Conservation (phyloP, 2,888 invertebrate genomes). For the Dimorphilus gyrociliatus region DNA sequence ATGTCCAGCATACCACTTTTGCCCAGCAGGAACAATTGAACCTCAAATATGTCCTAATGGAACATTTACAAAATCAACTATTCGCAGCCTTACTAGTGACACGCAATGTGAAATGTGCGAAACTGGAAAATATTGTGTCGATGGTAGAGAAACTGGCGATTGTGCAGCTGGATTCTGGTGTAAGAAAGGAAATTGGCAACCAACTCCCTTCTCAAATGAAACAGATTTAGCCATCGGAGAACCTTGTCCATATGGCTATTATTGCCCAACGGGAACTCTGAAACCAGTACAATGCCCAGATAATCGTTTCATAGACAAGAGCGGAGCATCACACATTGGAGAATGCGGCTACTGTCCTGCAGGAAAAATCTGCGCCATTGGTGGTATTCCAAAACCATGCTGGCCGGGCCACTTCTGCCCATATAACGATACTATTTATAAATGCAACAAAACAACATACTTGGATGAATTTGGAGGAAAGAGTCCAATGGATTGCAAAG, state of each 20-base stretch:
- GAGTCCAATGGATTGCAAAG: conserved; percentile 19
- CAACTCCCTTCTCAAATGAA: conserved; percentile 16
- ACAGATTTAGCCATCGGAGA: conserved; percentile 13
- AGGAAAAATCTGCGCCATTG: conserved; percentile 26
- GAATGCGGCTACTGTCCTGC: conserved; percentile 29
- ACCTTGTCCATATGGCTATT: conserved; percentile 29
- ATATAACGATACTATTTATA: conserved; percentile 10
- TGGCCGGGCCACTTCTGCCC: conserved; percentile 25
- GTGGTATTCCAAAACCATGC: conserved; percentile 25
- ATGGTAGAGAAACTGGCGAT: conserved; percentile 21
- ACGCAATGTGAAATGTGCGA: conserved; percentile 19
- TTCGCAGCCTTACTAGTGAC: conserved; percentile 13
- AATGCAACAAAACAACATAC: conserved; percentile 20
- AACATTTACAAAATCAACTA: conserved; percentile 17
- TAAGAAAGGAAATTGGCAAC: conserved; percentile 15
- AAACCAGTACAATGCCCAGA: conserved; percentile 16
- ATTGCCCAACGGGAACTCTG: conserved; percentile 20
- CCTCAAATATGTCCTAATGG: conserved; percentile 26
- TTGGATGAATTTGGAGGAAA: conserved; percentile 11
- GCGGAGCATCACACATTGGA: conserved; percentile 18
- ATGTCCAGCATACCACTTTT: conserved; percentile 27
- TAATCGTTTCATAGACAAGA: conserved; percentile 20
- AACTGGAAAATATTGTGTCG: conserved; percentile 27
- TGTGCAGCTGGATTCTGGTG: conserved; percentile 30
- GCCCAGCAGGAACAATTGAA: conserved; percentile 18